Evolutionary conservation across 2,797 vertebrate species (phyloP), one percentile per base, ranked within the genome.

Genomic region (Microctenopoma stevenorrisi): DNA sequence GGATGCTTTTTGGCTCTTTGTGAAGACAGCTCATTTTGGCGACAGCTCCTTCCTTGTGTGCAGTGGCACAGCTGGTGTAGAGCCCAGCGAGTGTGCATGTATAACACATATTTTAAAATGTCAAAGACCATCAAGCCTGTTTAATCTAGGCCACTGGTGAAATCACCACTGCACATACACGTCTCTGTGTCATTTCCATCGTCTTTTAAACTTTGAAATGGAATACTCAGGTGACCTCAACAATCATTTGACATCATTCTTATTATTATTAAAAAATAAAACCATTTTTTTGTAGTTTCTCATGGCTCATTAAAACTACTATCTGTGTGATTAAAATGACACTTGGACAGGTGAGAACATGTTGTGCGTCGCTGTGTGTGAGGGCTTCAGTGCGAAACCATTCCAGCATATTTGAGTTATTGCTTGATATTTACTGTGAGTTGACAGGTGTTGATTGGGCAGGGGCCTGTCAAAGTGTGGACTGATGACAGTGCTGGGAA

Each of bases 11-110:
- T 85, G 81, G 82, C 79, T 79, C 68, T 68, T 74, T 74, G 54
- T 68, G 64, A 55, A 78, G 82, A 88, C 81, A 74, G 84, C 82
- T 79, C 74, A 78, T 79, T 86, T 88, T 91, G 91, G 90, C 83
- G 25, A 9, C 25, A 18, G 75, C 68, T 81, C 53, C 58, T 70
- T 83, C 47, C 79, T 73, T 85, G 85, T 88, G 83, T 85, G 83
- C 75, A 68, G 68, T 66, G 78, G 68, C 84, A 84, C 84, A 88
- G 84, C 90, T 91, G 89, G 81, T 89, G 64, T 58, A 53, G 59
- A 71, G 80, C 79, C 78, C 72, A 77, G 76, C 33, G 61, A 71
- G 22, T 47, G 16, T 28, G 37, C 28, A 7, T 7, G 5, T 6
- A 57, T 15, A 59, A 75, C 50, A 22, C 54, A 66, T 38, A 49